Percentiles rank a stretch among this genome's conserved stretches.
phyloP scores from a whole-genome alignment of 1,140 invertebrate species.

The Conopomorpha cramerella region DNA sequence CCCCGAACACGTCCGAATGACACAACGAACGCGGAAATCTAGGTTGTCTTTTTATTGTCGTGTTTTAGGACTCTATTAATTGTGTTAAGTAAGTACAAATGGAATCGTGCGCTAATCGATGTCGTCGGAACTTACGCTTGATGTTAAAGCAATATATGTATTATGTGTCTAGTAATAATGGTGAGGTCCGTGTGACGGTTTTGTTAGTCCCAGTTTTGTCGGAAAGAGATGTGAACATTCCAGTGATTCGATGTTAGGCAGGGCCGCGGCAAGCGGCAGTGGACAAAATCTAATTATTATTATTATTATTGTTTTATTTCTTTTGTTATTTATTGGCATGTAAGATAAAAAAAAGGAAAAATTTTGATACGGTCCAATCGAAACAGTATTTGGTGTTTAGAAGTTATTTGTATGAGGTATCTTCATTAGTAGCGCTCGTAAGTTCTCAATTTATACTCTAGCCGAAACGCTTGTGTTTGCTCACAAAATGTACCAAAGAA shows the following conservation, averaged over 20 bases:
- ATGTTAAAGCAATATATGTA: neutral
- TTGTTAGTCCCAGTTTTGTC: too few relatives aligned
- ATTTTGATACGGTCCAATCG: neutral
- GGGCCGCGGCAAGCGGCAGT: too few relatives aligned
- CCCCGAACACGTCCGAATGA: too few relatives aligned
- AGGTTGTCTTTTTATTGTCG: neutral
- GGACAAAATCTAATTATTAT: neutral
- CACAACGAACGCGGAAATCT: too few relatives aligned
- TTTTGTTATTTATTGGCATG: neutral
- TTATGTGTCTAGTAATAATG: neutral
- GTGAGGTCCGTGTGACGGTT: too few relatives aligned
- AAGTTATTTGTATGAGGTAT: slow-evolving; percentile 17
- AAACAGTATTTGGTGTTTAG: slow-evolving; percentile 8
- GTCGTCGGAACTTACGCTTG: neutral
- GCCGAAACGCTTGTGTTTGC: slow-evolving; percentile 33
- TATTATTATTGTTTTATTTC: neutral
- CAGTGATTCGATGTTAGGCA: too few relatives aligned
- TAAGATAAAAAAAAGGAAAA: neutral
- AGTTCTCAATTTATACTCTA: slow-evolving; percentile 23
- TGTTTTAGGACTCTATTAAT: neutral
- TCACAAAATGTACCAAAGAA: slow-evolving; percentile 56
- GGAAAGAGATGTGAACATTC: too few relatives aligned
- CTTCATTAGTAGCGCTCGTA: slow-evolving; percentile 20
- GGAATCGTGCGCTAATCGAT: neutral
- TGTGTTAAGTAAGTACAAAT: neutral